Evolutionary conservation across 1,140 invertebrate species (phyloP).

Genomic region (Pemphigus obesinymphae): DNA sequence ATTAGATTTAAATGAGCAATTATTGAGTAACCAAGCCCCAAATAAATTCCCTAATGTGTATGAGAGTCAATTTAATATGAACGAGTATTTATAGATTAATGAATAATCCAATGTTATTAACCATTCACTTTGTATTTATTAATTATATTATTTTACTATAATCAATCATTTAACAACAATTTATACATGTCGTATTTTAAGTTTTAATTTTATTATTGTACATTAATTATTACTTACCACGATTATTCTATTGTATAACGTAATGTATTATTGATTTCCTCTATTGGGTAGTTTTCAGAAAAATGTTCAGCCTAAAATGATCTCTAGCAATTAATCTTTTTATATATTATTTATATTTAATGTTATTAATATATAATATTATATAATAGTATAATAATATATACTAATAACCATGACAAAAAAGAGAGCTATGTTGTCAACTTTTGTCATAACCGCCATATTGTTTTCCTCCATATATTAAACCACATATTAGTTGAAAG

Average conservation of each 20-base stretch:
- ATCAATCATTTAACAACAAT: background rate
- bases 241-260: background rate
- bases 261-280: background rate
- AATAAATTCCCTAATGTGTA: background rate
- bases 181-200: background rate
- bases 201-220: background rate
- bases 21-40: background rate
- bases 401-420: no score
- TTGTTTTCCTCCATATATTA: no score
- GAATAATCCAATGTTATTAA: background rate
- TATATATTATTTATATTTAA: no score
- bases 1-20: background rate
- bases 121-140: no score
- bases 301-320: no score
- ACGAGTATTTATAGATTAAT: constrained; percentile 26
- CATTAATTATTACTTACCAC: constrained; percentile 6
- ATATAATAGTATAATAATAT: no score
- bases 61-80: constrained; percentile 19
- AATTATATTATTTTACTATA: background rate
- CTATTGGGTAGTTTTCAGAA: background rate
- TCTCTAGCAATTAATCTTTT: no score
- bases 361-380: no score
- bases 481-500: no score
- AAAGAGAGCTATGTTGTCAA: no score
- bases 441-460: no score